Percentiles rank a stretch among this genome's conserved stretches.
phyloP scores from a whole-genome alignment of 2,888 invertebrate species.

The Trichopria drosophilae region DNA sequence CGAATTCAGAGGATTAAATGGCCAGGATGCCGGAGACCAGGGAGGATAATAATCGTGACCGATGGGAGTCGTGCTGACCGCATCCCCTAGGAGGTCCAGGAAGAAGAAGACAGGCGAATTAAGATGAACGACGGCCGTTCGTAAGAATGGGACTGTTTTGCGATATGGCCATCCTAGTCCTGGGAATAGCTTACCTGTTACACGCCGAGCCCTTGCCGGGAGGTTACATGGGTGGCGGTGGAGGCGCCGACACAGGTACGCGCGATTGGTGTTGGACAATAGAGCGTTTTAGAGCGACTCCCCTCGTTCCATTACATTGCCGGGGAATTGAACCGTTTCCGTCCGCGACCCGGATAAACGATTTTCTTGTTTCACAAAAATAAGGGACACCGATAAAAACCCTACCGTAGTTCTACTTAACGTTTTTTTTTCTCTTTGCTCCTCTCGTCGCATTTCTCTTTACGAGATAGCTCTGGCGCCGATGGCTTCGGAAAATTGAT shows the following conservation, averaged over 20 bases:
- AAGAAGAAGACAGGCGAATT: constrained; percentile 1
- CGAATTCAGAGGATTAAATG: constrained; percentile 30
- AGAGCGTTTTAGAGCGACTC: too few species aligned
- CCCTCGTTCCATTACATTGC: too few species aligned
- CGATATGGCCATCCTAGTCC: constrained; percentile 44
- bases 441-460: too few species aligned
- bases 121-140: constrained; percentile 22
- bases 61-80: neutral
- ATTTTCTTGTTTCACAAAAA: too few species aligned
- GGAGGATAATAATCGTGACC: constrained; percentile 14
- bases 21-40: constrained; percentile 3
- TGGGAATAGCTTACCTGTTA: constrained; percentile 50
- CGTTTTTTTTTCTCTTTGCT: too few species aligned
- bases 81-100: neutral
- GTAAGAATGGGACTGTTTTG: constrained; percentile 44
- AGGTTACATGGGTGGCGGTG: constrained; percentile 38
- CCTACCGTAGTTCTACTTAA: too few species aligned
- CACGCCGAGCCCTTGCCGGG: constrained; percentile 45
- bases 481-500: too few species aligned
- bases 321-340: neutral
- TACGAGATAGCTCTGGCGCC: too few species aligned
- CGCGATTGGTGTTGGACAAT: too few species aligned
- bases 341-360: too few species aligned
- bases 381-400: too few species aligned
- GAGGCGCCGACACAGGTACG: neutral